Evolutionary conservation across 2,888 invertebrate species (phyloP).

Genomic region (Cyclophora albipunctata): DNA sequence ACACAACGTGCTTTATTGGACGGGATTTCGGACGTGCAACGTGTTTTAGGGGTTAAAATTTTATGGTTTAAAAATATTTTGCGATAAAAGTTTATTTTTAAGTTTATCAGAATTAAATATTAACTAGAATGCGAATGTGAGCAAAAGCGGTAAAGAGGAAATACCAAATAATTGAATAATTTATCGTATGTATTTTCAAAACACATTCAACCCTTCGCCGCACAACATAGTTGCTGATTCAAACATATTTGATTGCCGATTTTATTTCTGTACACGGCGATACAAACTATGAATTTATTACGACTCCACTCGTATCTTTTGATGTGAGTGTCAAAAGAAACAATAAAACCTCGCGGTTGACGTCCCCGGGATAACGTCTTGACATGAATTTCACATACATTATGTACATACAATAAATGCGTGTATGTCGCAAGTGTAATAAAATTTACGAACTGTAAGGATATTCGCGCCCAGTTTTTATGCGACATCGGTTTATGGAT

Average conservation of each 20-base stretch:
- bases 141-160: no score
- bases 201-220: no score
- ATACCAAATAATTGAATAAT: no score
- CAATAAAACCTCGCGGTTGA: slow-evolving; percentile 43
- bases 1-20: slow-evolving; percentile 35
- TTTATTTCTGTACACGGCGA: slow-evolving; percentile 4
- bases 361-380: slow-evolving; percentile 17
- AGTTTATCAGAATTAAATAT: no score
- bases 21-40: slow-evolving; percentile 16
- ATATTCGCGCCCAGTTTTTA: slow-evolving; percentile 58
- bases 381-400: slow-evolving; percentile 22
- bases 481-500: slow-evolving; percentile 47
- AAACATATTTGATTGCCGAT: not conserved
- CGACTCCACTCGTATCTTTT: slow-evolving; percentile 14
- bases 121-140: no score
- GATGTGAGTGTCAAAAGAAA: slow-evolving; percentile 38
- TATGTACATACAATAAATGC: slow-evolving; percentile 23
- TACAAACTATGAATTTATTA: no score
- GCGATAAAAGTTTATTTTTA: no score
- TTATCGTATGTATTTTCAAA: no score
- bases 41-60: slow-evolving; percentile 1
- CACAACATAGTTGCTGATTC: not conserved
- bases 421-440: slow-evolving; percentile 41
- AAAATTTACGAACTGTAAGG: slow-evolving; percentile 69
- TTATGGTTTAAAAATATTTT: no score